Evolutionary conservation across 2,888 invertebrate species (phyloP), one percentile per base, ranked within the genome.

Genomic region (Strigamia transsilvanica): DNA sequence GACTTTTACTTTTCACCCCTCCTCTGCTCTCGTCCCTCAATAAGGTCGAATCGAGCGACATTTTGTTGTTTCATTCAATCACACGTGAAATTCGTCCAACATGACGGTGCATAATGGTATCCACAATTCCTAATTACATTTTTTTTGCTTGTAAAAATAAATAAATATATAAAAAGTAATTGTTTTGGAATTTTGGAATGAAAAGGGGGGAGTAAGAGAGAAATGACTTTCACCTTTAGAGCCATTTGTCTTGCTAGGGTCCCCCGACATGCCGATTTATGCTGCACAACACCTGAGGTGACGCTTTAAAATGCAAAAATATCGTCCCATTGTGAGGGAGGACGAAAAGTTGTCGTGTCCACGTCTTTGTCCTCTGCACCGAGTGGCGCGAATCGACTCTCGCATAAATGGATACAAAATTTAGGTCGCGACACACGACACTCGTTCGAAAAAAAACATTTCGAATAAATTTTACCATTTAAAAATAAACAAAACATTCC

Each of bases 371-470:
- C 66, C 66, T 66, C 27, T 66, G 32, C 32, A 66, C 66, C 66
- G 66, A 66, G 27, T 66, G 66, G 66, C 66, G 66, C 66, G 66
- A 66, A 66, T 66, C 32, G 66, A 66, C 27, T 66, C 66, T 27
- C 32, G 66, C 66, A 66, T 66, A 66, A 66, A 66, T 66, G 66
- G 32, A 66, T 66, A 51, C 51, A 51, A 51, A 51, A 27, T 66
- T 66, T 27, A 27, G 32, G 32, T 27, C 66, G 66, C 15, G 66
- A 66, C 66, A 66, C 27, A 6, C 13, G 18, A 66, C 66, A 66
- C 32, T 66, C 12, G 9, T 10, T 66, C 23, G 27, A 66, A n/a
- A 66, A 66, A 66, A 6, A 18, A 61, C 61, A 15, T 18, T 12
- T 21, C 3, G 51, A 51, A 51, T 51, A 18, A 51, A 51, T 51